These are phyloP conservation scores for Ptychochromis oligacanthus DNA, from an alignment of 2,113 vertebrate species.

Conservation along the genomic window DNA sequence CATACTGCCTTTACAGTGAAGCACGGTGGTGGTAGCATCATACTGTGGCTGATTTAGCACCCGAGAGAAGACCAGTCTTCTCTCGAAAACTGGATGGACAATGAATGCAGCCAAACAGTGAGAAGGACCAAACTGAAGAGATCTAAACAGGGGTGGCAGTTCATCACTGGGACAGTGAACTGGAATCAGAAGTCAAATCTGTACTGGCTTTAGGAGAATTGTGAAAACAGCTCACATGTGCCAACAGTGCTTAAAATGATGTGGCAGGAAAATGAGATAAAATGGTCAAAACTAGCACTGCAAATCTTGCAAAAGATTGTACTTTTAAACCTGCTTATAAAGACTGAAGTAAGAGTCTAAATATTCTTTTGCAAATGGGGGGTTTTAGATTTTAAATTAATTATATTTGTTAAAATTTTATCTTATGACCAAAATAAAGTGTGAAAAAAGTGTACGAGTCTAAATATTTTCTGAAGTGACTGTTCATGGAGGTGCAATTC, in stretches of 20 bases:
- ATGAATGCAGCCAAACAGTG: not conserved
- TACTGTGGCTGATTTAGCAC: not conserved
- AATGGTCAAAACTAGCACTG: too few species aligned
- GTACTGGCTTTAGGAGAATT: too few species aligned
- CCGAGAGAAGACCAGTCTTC: not conserved
- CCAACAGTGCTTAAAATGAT: too few species aligned
- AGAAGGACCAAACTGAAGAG: not conserved
- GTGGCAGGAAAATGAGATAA: too few species aligned
- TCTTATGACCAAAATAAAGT: not conserved
- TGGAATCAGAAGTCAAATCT: too few species aligned
- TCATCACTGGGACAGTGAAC: too few species aligned
- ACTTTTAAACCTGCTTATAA: not conserved
- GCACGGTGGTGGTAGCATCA: too few species aligned
- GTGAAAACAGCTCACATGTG: too few species aligned
- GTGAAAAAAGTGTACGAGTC: not conserved
- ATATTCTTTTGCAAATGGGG: not conserved
- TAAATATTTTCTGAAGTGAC: not conserved
- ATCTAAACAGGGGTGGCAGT: too few species aligned
- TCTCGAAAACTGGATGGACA: not conserved
- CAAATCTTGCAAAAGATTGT: too few species aligned
- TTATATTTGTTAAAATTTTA: not conserved
- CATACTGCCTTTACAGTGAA: not conserved
- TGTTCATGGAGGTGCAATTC: not conserved
- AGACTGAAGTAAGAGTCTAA: not conserved
- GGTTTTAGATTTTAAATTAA: too few species aligned